Percentiles rank a stretch among this genome's conserved stretches.
Conservation (phyloP, 2,113 vertebrate genomes). For the Halichoerus grypus region DNA sequence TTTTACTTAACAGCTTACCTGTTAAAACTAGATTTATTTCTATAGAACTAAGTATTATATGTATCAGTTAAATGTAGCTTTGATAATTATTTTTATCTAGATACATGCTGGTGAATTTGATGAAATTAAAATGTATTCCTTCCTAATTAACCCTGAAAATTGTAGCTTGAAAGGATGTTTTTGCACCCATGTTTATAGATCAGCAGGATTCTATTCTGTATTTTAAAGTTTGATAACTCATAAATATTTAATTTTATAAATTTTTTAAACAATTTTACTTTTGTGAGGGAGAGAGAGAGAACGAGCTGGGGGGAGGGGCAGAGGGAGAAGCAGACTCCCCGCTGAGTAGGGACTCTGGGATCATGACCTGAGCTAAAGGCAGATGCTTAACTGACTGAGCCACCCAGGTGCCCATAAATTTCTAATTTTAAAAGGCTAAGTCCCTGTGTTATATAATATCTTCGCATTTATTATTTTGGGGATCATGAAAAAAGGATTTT, state of each 20-base stretch:
- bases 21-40: constrained; percentile 70
- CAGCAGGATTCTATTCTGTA: constrained; percentile 76
- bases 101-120: constrained; percentile 70
- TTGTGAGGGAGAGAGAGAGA: not conserved
- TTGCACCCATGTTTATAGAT: constrained; percentile 78
- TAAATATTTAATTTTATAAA: constrained; percentile 83
- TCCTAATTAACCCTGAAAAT: constrained; percentile 70
- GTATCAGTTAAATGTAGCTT: constrained; percentile 73
- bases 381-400: not conserved
- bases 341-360: not conserved
- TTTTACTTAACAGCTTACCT: constrained; percentile 57
- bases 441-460: constrained; percentile 77
- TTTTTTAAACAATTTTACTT: not conserved
- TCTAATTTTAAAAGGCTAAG: constrained; percentile 80
- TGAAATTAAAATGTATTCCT: constrained; percentile 75
- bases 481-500: constrained; percentile 35
- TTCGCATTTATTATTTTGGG: constrained; percentile 75
- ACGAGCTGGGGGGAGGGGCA: too few relatives aligned
- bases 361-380: not conserved
- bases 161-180: constrained; percentile 74
- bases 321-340: not conserved
- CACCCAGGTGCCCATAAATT: not conserved
- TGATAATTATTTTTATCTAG: constrained; percentile 80
- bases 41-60: constrained; percentile 62
- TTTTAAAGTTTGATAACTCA: constrained; percentile 78